phyloP scores from a whole-genome alignment of 1,140 invertebrate genomes.

The Apis dorsata region DNA sequence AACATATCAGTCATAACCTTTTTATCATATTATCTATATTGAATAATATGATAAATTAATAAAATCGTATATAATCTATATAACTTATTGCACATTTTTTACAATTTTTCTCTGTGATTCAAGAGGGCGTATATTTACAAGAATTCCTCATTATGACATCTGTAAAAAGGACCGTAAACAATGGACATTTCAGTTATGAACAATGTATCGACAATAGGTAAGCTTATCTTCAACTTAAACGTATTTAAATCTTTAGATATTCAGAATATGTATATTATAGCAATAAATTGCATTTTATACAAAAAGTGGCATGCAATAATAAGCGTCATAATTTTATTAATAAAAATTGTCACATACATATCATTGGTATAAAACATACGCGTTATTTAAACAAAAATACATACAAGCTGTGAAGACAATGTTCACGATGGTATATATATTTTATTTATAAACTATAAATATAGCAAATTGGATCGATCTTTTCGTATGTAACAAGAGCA shows the following conservation, averaged over 20 bases:
- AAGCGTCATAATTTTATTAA: conserved; percentile 68
- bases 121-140: neutral
- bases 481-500: conserved; percentile 56
- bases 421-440: conserved; percentile 51
- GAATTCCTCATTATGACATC: conserved; percentile 13
- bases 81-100: neutral
- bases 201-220: neutral
- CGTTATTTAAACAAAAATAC: conserved; percentile 70
- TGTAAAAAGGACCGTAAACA: neutral
- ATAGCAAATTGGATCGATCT: conserved; percentile 60
- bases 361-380: conserved; percentile 73
- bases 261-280: neutral
- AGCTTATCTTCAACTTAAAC: neutral
- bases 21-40: neutral
- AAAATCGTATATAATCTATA: neutral
- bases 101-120: neutral
- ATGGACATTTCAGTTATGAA: neutral
- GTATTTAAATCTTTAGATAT: neutral
- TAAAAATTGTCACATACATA: conserved; percentile 67
- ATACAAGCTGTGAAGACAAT: conserved; percentile 61
- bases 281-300: neutral
- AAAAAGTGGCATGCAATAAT: conserved; percentile 1
- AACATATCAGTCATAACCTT: neutral
- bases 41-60: neutral
- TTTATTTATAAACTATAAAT: conserved; percentile 65